Conservation (phyloP, 1,140 invertebrate genomes). For the Scaptomyza hsui region DNA sequence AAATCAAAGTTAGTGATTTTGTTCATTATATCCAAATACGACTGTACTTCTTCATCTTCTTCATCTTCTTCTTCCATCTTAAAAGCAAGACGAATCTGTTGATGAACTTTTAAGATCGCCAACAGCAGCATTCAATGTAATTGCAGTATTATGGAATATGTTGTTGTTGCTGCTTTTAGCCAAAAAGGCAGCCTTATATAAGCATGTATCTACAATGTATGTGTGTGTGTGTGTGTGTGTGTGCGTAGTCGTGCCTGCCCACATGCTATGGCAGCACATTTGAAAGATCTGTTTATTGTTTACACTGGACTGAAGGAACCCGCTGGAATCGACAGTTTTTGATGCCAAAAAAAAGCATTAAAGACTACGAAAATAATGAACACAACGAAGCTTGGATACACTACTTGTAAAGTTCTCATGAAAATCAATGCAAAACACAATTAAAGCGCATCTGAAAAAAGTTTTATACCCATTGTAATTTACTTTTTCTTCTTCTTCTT, state of each 20-base stretch:
- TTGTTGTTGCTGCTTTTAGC: constrained; percentile 22
- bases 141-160: not conserved
- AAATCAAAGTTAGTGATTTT: no score
- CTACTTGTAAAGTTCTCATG: no score
- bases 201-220: not conserved
- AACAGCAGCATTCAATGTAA: not conserved
- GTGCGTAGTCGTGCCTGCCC: constrained; percentile 4
- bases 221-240: constrained; percentile 7
- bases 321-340: not conserved
- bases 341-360: constrained; percentile 5
- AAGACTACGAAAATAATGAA: constrained; percentile 13
- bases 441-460: no score
- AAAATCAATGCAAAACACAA: no score
- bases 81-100: not conserved
- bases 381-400: not conserved
- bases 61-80: not conserved
- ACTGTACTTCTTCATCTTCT: not conserved
- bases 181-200: constrained; percentile 15
- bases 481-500: not conserved
- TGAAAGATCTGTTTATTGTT: constrained; percentile 75
- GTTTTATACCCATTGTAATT: no score
- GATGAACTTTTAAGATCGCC: not conserved
- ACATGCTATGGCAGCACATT: constrained; percentile 30
- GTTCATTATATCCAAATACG: no score
- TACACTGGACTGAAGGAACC: constrained; percentile 40